Conservation (phyloP, 2,113 vertebrate genomes). For the Atlantisia rogersi region DNA sequence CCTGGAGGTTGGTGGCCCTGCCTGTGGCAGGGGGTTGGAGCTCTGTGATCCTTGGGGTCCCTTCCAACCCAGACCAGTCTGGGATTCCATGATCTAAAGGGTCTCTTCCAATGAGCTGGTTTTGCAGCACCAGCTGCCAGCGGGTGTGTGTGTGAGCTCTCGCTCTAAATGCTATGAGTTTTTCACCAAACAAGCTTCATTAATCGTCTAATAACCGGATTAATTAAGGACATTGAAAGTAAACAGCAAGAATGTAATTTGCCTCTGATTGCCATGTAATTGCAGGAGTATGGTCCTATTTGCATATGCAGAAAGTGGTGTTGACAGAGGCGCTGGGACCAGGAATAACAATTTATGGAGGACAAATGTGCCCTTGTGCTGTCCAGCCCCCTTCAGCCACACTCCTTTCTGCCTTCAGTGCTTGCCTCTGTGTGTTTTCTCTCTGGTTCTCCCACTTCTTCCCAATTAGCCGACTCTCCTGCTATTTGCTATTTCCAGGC, state of each 20-base stretch:
- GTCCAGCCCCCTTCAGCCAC: neutral
- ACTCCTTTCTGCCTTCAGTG: neutral
- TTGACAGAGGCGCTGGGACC: neutral
- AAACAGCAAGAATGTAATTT: conserved; percentile 85
- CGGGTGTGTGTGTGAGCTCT: neutral
- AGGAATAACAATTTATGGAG: conserved; percentile 9
- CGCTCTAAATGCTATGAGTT: conserved; percentile 72
- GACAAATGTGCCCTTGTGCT: neutral
- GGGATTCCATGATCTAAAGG: no score
- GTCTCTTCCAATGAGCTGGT: neutral
- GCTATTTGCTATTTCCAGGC: neutral
- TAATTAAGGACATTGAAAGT: conserved; percentile 82
- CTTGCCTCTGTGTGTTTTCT: neutral
- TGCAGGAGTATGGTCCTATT: conserved; percentile 68
- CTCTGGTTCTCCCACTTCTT: neutral
- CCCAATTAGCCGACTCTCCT: conserved; percentile 8
- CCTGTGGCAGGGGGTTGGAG: no score
- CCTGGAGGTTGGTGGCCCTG: no score
- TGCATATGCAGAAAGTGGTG: conserved; percentile 71
- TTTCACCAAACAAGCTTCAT: conserved; percentile 81
- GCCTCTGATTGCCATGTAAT: conserved; percentile 79
- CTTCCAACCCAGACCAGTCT: no score
- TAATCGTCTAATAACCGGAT: conserved; percentile 83
- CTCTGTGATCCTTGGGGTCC: no score
- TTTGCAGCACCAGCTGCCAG: neutral